These are phyloP conservation scores for Gambusia affinis DNA, from an alignment of 2,113 vertebrate genomes.

Conservation along the genomic window DNA sequence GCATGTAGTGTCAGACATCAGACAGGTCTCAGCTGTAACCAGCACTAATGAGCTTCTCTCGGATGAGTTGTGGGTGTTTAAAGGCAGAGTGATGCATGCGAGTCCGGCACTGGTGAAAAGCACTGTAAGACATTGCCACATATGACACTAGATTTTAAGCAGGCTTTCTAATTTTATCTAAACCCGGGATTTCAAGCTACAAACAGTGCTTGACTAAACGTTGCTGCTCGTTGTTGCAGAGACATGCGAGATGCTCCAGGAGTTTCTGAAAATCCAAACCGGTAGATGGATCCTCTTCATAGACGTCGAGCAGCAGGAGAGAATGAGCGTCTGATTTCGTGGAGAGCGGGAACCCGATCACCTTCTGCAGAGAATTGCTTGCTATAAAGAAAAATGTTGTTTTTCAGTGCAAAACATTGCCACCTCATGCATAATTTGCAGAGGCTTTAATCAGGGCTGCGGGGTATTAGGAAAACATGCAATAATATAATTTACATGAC, in stretches of 20 bases:
- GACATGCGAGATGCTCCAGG: too few species aligned
- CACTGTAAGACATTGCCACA: conserved; percentile 7
- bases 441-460: background rate
- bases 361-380: background rate
- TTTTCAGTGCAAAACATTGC: background rate
- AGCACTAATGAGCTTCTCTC: conserved; percentile 43
- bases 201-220: background rate
- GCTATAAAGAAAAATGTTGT: background rate
- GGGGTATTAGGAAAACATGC: background rate
- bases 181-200: background rate
- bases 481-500: background rate
- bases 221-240: background rate
- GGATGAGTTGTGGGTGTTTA: conserved; percentile 38
- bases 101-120: conserved; percentile 5
- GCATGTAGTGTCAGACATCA: conserved; percentile 39
- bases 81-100: conserved; percentile 7
- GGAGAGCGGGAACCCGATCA: background rate
- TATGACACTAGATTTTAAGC: conserved; percentile 14
- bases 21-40: conserved; percentile 39
- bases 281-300: background rate
- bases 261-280: background rate
- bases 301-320: background rate
- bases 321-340: too few species aligned
- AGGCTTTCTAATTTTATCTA: background rate
- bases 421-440: background rate